Base-by-base conservation (phyloP, 2,797 vertebrate genomes). In the Phrynocephalus forsythii region DNA sequence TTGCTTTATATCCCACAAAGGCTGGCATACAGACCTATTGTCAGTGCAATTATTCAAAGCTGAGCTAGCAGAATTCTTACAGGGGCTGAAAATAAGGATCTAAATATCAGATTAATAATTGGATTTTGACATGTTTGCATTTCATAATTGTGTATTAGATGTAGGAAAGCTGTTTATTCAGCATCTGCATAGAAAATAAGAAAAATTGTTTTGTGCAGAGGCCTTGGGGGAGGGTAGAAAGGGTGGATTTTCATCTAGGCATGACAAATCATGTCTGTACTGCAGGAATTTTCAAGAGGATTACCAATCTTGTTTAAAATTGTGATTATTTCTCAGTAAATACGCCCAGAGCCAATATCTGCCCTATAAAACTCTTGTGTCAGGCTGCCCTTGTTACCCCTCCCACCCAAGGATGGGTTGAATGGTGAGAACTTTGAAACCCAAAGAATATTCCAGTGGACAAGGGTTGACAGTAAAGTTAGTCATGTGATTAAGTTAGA, bases 71-170 rank as follows among this genome's bases (percentile, higher is more conserved):
- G 76, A 92, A 91, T 93, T 91, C 85, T 92, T 92, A 85, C 83
- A 91, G 91, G 79, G 87, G 89, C 87, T 85, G 22, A 76, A 92
- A 95, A 93, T 92, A 95, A 95, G 94, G 87, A 91, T 75, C 75
- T 93, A 87, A 95, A 92, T 94, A 96, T 94, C 89, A 94, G 73
- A 94, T 93, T 94, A 96, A 93, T 95, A 94, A 93, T 84, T 94
- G 86, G 52, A 92, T 90, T 92, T 92, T 91, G 87, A 82, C 69
- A 95, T 91, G 82, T 88, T 90, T 94, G 38, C 28, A 86, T 81
- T 93, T 92, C 20, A 48, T 85, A 92, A 87, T 28, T 26, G 83
- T 89, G 67, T 66, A 91, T 94, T 87, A 90, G 33, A 85, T 75
- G 52, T 30, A 20, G 15, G 60, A 30, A 92, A 95, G 50, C 30